A percentile compares a stretch with the other conserved stretches of the same genome.
Evolutionary conservation across 2,113 vertebrate genomes (phyloP).

Genomic region (Odontophorus gujanensis): DNA sequence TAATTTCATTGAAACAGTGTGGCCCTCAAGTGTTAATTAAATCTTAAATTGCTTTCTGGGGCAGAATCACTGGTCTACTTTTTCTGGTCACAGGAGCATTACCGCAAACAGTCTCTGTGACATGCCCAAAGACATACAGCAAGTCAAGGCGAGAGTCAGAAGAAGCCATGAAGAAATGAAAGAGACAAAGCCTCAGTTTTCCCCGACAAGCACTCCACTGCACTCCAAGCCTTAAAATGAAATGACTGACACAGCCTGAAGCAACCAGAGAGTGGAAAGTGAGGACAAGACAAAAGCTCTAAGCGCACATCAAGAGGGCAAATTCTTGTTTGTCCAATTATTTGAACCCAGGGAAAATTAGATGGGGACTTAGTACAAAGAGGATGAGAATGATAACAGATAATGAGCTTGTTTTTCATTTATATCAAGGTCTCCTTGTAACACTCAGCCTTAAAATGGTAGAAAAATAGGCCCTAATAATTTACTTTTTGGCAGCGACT

Average conservation of each 20-base stretch:
- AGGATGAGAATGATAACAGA: background rate
- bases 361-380: background rate
- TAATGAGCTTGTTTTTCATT: background rate
- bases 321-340: background rate
- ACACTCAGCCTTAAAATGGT: background rate
- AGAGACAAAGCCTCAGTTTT: background rate
- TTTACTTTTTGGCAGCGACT: background rate
- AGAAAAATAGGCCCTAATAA: background rate
- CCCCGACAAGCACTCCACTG: background rate
- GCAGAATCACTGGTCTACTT: constrained; percentile 10
- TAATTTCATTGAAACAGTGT: background rate
- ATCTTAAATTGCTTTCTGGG: constrained; percentile 34
- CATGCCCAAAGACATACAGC: background rate
- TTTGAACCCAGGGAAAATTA: background rate
- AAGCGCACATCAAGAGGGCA: background rate
- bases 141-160: background rate
- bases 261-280: background rate
- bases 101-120: background rate
- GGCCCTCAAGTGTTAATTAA: constrained; percentile 51
- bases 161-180: background rate
- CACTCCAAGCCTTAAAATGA: background rate
- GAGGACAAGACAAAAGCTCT: background rate
- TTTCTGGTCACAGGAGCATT: background rate
- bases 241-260: background rate
- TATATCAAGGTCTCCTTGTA: background rate